Base-by-base conservation (phyloP, 2,888 invertebrate species). In the Lissocephala sabroskyi region DNA sequence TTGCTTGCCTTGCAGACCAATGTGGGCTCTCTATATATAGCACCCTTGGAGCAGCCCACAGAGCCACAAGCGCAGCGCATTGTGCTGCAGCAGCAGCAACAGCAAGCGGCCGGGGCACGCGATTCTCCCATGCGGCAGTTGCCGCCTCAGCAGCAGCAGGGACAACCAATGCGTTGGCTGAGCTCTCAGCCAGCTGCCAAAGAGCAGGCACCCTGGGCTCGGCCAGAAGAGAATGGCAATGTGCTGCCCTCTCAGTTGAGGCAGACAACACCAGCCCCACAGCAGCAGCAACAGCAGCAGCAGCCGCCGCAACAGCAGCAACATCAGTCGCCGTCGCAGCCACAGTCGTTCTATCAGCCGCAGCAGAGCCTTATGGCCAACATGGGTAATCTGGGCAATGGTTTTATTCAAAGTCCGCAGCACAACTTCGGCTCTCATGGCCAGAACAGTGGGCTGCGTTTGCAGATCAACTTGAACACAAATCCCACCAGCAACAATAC, bases 1-100 rank as follows among this genome's bases (percentile, higher is more conserved):
- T 17, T 14, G n/a, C n/a, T 37, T 1, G 13, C 18, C n/a, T 5
- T 17, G 3, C 49, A 83, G 79, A 82, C 82, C 49, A 83, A 82
- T 49, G 83, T 88, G 48, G 88, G 88, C 47, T 86, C 87, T 11
- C 81, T 88, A 32, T 88, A 88, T 59, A 87, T 88, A 52, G 87
- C 88, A 35, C 88, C 88, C 4, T 49, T 89, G 86, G 80, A 86
- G 26, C 66, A 70, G 26, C 70, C 81, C 16, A 65, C 65, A 4
- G 80, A 81, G 46, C 80, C 81, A 2, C 80, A 81, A 54, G 80
- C 82, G 7, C 82, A 65, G 50, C 75, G 77, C 52, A 71, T 79
- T 46, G 64, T 88, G 32, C 65, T 76, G 19, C 81, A 81, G 55
- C 78, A 79, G 48, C 78, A 75, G 19, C 81, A 81, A 56, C 78